Base-by-base conservation (phyloP, 1,140 invertebrate genomes). In the Euura lappo region DNA sequence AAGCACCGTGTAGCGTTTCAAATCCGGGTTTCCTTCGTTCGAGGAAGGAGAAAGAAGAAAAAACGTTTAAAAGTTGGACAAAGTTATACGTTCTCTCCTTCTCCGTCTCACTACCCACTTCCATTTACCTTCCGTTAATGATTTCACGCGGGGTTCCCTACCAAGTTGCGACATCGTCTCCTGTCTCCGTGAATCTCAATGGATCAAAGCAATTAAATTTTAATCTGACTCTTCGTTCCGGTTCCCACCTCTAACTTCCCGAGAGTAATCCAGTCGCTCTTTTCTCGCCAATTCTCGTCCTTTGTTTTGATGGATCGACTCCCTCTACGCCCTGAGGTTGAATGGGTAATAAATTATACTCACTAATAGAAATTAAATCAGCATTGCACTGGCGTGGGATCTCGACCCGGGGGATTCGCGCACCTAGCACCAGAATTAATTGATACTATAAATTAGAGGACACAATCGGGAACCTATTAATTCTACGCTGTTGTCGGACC, bases 391-490 rank as follows among this genome's bases (percentile, higher is more conserved):
- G 75, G 71, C 76, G 80, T 28, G 46, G 69, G 73, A 72, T 70
- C 72, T 76, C 65, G 74, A 73, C 70, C 65, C 67, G 69, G 60
- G 79, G 75, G 76, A 80, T 76, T 79, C 78, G 78, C 76, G 73
- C 75, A 75, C 72, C 78, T 28, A 79, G 77, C 80, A 79, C 76
- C 78, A 71, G 82, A 86, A 86, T 86, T 85, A 86, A 86, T 85
- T 86, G 84, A 85, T 84, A 85, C 85, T 85, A 86, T 86, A 86
- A 86, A 86, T 86, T 85, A 86, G 81, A 83, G 82, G 80, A 83
- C 81, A 84, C 85, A 82, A 84, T 84, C 80, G 81, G 80, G 79
- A 76, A 78, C 79, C 82, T 81, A 84, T 85, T 79, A 82, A 85
- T 85, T 83, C 75, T 76, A 42, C 44, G 28, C 67, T 28, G 10